Evolutionary conservation across 1,140 invertebrate genomes (phyloP).

Genomic region (Phymastichus coffea): DNA sequence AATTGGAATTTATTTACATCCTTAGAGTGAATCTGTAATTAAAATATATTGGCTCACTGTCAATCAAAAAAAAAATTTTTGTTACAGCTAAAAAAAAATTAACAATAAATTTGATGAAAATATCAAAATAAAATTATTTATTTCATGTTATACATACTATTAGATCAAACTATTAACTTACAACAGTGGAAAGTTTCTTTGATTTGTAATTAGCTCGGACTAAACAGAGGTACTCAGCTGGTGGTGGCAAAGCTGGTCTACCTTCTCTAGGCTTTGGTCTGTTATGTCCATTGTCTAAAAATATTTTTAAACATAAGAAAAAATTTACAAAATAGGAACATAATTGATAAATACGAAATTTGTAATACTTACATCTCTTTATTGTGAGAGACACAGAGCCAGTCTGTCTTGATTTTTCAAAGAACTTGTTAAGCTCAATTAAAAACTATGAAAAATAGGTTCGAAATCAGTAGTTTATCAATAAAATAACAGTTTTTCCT

Average conservation of each 20-base stretch:
- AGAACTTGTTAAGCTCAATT: conserved; percentile 65
- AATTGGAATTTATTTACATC: conserved; percentile 84
- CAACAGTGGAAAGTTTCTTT: conserved; percentile 78
- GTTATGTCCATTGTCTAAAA: conserved; percentile 73
- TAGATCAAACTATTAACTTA: conserved; percentile 48
- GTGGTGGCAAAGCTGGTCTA: conserved; percentile 60
- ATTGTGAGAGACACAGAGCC: conserved; percentile 69
- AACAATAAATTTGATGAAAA: too few relatives aligned
- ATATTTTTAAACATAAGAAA: neutral
- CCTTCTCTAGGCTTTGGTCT: conserved; percentile 67
- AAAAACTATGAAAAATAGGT: conserved; percentile 64
- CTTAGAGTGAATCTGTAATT: conserved; percentile 68
- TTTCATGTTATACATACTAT: too few relatives aligned
- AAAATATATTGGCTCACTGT: conserved; percentile 1
- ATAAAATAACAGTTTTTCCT: neutral
- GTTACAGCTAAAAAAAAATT: too few relatives aligned
- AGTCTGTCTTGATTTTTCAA: conserved; percentile 63
- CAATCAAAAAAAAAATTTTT: too few relatives aligned
- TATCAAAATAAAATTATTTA: too few relatives aligned
- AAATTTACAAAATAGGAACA: neutral
- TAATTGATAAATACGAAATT: conserved; percentile 11
- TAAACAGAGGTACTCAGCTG: conserved; percentile 71
- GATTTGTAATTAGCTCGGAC: conserved; percentile 69
- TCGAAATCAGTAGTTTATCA: conserved; percentile 20
- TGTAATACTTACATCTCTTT: conserved; percentile 65